Evolutionary conservation across 1,140 invertebrate genomes (phyloP).

Genomic region (Aphaenogaster rudis): DNA sequence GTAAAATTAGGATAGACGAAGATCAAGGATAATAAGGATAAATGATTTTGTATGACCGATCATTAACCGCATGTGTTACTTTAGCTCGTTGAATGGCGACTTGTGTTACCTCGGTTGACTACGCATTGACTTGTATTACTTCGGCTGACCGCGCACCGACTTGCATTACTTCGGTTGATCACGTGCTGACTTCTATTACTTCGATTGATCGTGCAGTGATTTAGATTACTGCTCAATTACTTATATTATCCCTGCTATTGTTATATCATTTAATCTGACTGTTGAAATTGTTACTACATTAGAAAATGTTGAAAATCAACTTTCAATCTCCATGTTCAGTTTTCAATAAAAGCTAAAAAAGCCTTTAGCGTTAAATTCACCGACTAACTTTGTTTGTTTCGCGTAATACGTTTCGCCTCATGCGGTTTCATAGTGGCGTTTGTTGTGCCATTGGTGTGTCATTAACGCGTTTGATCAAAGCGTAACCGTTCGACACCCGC

Average conservation of each 20-base stretch:
- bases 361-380: neutral
- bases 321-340: neutral
- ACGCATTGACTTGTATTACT: constrained; percentile 8
- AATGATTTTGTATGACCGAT: neutral
- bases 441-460: constrained; percentile 56
- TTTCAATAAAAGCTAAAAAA: constrained; percentile 11
- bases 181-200: neutral
- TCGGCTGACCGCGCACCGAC: neutral
- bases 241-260: neutral
- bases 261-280: neutral
- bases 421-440: constrained; percentile 44
- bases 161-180: neutral
- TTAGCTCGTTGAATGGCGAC: neutral
- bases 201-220: neutral
- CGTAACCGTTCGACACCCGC: constrained; percentile 40
- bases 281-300: neutral
- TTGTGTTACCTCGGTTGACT: neutral
- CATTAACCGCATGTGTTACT: neutral
- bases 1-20: neutral
- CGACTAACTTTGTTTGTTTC: constrained; percentile 25
- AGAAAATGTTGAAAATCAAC: neutral
- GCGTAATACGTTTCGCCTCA: constrained; percentile 38
- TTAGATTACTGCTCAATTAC: neutral
- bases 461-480: constrained; percentile 65
- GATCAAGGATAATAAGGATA: neutral